phyloP scores from a whole-genome alignment of 2,113 vertebrate species.

The Cranoglanis bouderius region DNA sequence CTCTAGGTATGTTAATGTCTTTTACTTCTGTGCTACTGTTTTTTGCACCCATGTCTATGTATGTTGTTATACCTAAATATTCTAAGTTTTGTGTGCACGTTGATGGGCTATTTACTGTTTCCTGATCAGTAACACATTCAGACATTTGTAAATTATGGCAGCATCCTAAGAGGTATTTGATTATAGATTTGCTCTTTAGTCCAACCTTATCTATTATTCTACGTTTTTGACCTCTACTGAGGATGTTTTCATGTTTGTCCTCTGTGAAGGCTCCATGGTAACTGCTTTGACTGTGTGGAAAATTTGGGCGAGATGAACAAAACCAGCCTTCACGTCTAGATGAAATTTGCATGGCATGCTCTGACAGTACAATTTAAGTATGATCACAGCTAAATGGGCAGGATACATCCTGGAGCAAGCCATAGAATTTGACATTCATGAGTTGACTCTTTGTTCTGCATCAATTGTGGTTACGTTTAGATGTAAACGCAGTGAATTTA shows the following conservation, averaged over 20 bases:
- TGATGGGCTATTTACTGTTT: background rate
- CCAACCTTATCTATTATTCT: background rate
- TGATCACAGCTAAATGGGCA: background rate
- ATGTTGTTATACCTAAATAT: too few relatives aligned
- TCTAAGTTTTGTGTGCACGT: too few relatives aligned
- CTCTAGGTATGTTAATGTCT: conserved; percentile 16
- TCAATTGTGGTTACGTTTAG: background rate
- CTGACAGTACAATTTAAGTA: background rate
- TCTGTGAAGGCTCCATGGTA: background rate
- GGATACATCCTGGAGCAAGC: background rate
- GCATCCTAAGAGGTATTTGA: background rate
- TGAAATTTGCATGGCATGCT: conserved; percentile 39
- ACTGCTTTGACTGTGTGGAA: conserved; percentile 38
- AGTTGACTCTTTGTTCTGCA: background rate
- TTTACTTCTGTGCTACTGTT: background rate
- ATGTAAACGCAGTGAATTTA: background rate
- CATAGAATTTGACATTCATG: background rate
- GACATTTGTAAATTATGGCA: background rate
- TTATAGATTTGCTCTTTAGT: background rate
- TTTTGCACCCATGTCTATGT: background rate
- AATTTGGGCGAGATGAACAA: conserved; percentile 10
- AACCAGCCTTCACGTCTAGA: background rate
- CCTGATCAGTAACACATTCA: background rate
- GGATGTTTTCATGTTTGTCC: background rate
- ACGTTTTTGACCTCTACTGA: background rate